Conservation (phyloP, 2,888 invertebrate species). For the Ornithoptera alexandrae region DNA sequence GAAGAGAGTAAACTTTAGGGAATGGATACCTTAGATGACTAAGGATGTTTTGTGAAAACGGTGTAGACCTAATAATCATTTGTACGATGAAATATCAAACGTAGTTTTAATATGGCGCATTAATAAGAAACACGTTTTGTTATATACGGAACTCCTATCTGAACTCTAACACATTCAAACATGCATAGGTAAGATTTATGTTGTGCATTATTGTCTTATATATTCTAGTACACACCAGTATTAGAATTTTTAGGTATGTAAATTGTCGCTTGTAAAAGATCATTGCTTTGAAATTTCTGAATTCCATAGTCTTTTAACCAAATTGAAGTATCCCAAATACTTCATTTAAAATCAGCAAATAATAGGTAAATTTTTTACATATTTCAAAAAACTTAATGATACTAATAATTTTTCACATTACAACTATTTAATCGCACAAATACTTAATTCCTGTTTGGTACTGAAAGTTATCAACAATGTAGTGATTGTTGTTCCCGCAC, state of each 20-base stretch:
- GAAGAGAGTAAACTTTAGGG: constrained; percentile 9
- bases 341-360: not conserved
- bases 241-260: not conserved
- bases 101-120: constrained; percentile 4
- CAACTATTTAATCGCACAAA: constrained; percentile 20
- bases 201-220: not conserved
- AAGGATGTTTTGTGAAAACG: not conserved
- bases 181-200: not conserved
- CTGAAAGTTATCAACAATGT: not conserved
- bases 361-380: not conserved
- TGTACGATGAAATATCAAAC: constrained; percentile 2
- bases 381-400: not conserved
- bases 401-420: constrained; percentile 10
- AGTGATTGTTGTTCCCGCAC: constrained; percentile 5
- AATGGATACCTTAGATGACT: constrained; percentile 9
- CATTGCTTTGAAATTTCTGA: not conserved
- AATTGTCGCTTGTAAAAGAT: not conserved
- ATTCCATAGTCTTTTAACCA: not conserved
- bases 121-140: not conserved
- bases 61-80: constrained; percentile 6
- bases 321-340: not conserved
- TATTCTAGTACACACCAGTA: not conserved
- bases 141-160: not conserved
- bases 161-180: not conserved
- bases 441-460: constrained; percentile 8